Evolutionary conservation across 2,888 invertebrate genomes (phyloP).

Genomic region (Sminthurinus aureus): DNA sequence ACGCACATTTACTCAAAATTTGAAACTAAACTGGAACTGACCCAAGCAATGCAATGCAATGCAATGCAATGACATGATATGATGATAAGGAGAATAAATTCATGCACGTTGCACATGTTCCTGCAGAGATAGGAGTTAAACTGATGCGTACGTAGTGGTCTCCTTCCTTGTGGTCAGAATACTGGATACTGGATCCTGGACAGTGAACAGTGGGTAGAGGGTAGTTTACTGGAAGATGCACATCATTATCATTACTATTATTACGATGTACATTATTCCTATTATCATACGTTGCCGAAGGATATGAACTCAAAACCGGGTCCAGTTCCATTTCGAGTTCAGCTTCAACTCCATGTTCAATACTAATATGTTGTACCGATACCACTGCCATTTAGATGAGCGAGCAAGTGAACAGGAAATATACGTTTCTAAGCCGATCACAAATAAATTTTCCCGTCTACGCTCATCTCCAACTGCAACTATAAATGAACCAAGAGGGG

Average conservation of each 20-base stretch:
- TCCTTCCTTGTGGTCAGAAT: background rate
- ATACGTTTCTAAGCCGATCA: background rate
- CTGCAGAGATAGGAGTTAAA: too few relatives aligned
- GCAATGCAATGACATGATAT: background rate
- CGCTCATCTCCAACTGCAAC: too few relatives aligned
- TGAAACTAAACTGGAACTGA: background rate
- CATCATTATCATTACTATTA: too few relatives aligned
- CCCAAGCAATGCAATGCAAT: background rate
- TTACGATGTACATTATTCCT: too few relatives aligned
- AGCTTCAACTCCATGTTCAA: too few relatives aligned
- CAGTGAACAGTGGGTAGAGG: too few relatives aligned
- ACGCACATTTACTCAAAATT: too few relatives aligned
- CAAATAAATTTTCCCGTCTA: background rate
- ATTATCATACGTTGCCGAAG: too few relatives aligned
- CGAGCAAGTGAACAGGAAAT: background rate
- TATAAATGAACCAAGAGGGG: too few relatives aligned
- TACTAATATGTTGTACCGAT: background rate
- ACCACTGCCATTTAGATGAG: background rate
- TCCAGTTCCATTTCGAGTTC: too few relatives aligned
- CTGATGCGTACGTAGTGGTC: background rate
- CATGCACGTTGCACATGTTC: slow-evolving; percentile 4
- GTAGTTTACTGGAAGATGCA: too few relatives aligned
- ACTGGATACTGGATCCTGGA: background rate
- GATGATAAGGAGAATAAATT: background rate
- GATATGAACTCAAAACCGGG: too few relatives aligned